These are phyloP conservation scores for Eidolon dupreanum DNA, from an alignment of 2,797 vertebrate genomes.

Conservation along the genomic window DNA sequence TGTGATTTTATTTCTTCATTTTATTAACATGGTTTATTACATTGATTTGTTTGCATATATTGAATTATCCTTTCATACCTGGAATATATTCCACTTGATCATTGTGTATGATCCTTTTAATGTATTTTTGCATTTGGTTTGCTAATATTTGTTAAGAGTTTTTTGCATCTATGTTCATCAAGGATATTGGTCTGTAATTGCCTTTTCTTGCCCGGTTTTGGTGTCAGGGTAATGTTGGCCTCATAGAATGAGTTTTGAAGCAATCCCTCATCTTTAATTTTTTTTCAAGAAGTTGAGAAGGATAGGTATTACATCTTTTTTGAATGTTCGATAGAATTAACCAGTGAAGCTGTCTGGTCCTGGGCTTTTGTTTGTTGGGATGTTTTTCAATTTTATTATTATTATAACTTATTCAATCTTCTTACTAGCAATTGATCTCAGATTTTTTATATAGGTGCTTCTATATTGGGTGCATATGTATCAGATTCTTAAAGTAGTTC, in stretches of 20 bases:
- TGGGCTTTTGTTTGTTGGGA: background rate
- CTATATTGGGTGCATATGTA: background rate
- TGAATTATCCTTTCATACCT: no score
- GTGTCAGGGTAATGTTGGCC: background rate
- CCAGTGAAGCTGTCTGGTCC: background rate
- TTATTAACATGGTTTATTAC: no score
- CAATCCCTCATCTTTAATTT: no score
- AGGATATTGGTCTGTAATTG: background rate
- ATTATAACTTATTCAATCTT: background rate
- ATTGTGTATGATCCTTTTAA: no score
- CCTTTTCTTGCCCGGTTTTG: background rate
- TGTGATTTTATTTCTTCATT: no score
- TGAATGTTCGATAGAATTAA: background rate
- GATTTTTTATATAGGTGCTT: background rate
- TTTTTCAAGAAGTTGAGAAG: background rate
- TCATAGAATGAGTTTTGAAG: no score
- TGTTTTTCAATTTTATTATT: background rate
- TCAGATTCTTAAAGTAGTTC: background rate
- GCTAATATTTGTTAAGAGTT: background rate
- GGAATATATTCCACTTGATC: no score
- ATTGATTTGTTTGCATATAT: no score
- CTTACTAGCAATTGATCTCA: background rate
- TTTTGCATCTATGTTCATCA: background rate
- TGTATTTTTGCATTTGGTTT: background rate
- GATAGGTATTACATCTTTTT: background rate